Evolutionary conservation across 30 jellyfish, hydroid and myxozoan genomes (phyloP).

Genomic region (Hydra vulgaris): DNA sequence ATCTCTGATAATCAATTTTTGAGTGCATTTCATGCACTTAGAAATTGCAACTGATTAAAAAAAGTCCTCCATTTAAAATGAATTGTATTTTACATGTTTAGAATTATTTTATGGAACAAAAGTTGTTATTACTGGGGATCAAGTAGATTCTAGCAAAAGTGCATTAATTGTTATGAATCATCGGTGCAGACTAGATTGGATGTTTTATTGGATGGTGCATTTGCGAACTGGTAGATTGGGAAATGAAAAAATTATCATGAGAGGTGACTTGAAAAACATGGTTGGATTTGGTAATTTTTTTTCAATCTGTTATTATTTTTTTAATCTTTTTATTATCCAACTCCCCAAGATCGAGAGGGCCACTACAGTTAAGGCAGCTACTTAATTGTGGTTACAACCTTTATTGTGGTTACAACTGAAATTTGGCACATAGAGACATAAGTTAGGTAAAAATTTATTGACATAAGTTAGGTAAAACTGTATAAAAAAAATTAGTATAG

Average conservation of each 20-base stretch:
- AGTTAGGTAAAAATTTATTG: no score
- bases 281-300: slow-evolving; percentile 70
- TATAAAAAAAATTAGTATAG: no score
- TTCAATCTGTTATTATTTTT: no score
- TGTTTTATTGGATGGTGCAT: slow-evolving; percentile 82
- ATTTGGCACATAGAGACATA: no score
- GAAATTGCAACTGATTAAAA: no score
- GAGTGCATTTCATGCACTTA: no score
- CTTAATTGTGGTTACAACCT: neutral
- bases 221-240: slow-evolving; percentile 62
- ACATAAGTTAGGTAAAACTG: no score
- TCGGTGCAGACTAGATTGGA: slow-evolving; percentile 89
- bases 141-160: slow-evolving; percentile 46
- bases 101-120: slow-evolving; percentile 72
- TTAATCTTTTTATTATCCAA: no score
- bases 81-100: slow-evolving; percentile 16
- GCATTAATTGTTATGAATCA: slow-evolving; percentile 75
- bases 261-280: slow-evolving; percentile 48
- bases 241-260: slow-evolving; percentile 64
- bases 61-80: neutral
- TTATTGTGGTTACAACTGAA: no score
- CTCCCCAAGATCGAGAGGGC: neutral
- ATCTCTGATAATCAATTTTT: neutral
- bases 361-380: no score
- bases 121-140: slow-evolving; percentile 54